These are phyloP conservation scores for Andrena bucephala DNA, from an alignment of 2,888 invertebrate genomes.

Conservation along the genomic window DNA sequence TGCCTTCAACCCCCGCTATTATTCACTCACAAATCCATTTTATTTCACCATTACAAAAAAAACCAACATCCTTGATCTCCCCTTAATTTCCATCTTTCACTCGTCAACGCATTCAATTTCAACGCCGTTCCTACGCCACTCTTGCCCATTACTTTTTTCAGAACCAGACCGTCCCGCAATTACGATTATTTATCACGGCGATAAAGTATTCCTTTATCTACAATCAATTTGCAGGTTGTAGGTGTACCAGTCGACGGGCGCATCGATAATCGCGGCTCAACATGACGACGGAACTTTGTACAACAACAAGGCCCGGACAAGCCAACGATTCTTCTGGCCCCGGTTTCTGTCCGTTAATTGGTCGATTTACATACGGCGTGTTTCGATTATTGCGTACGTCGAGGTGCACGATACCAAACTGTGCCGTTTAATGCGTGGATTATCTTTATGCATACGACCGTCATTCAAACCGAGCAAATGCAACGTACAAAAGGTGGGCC, in stretches of 20 bases:
- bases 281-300: not conserved
- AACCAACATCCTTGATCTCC: not conserved
- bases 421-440: not conserved
- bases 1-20: too few relatives aligned
- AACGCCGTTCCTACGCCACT: not conserved
- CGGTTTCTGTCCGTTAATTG: slow-evolving; percentile 2
- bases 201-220: not conserved
- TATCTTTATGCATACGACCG: not conserved
- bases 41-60: not conserved
- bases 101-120: not conserved
- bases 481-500: not conserved
- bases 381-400: not conserved
- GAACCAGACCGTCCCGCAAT: not conserved
- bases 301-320: not conserved
- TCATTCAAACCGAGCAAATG: not conserved
- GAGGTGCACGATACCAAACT: not conserved
- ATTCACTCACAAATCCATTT: too few relatives aligned
- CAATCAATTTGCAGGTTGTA: not conserved
- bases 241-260: not conserved
- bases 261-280: not conserved
- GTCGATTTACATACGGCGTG: slow-evolving; percentile 10
- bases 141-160: not conserved
- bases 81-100: not conserved
- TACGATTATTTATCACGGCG: not conserved
- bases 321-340: not conserved